phyloP scores from a whole-genome alignment of 1,140 invertebrate genomes.

The Bombus ignitus region DNA sequence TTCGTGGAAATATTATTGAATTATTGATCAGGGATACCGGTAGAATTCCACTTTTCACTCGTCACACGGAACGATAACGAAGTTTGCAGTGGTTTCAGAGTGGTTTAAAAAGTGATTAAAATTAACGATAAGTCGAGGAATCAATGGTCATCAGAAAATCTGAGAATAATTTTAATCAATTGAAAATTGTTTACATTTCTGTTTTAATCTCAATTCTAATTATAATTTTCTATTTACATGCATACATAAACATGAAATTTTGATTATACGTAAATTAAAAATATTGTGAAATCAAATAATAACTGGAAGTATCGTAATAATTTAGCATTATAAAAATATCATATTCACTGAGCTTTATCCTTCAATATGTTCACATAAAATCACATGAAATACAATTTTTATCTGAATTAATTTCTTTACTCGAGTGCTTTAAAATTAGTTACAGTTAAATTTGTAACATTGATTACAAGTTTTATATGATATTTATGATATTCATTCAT shows the following conservation, averaged over 20 bases:
- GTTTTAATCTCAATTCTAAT: too few relatives aligned
- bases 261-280: background rate
- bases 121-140: background rate
- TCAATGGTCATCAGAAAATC: background rate
- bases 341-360: too few relatives aligned
- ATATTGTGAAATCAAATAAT: background rate
- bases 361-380: too few relatives aligned
- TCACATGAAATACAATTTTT: too few relatives aligned
- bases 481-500: background rate
- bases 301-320: background rate
- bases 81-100: background rate
- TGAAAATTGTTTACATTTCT: background rate
- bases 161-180: background rate
- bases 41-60: background rate
- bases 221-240: too few relatives aligned
- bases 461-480: background rate
- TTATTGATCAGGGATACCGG: background rate
- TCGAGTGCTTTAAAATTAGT: too few relatives aligned
- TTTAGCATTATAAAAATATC: too few relatives aligned
- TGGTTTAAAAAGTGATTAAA: background rate
- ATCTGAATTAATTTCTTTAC: too few relatives aligned
- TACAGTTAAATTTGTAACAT: too few relatives aligned
- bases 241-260: background rate
- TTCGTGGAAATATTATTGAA: background rate
- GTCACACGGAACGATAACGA: background rate